Base-by-base conservation (phyloP, 2,113 vertebrate genomes). In the Pseudopipra pipra region DNA sequence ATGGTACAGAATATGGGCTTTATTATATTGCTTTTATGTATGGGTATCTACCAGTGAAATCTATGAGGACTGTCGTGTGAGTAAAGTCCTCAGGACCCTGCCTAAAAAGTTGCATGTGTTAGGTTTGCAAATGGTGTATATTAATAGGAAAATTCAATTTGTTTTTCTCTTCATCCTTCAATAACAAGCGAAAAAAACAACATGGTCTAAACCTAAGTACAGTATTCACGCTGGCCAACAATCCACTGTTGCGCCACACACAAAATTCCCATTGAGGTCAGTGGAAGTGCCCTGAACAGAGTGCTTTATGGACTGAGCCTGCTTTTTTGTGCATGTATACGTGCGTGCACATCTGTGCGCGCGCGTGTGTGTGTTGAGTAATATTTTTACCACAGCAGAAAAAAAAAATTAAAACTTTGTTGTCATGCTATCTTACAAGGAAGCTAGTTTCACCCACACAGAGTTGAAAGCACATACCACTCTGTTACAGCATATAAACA, bases 401-500 rank as follows among this genome's bases (percentile, higher is more conserved):
- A 82, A 95, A 51, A 63, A 66, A 43, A 33, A 63, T 49, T 51
- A 73, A 78, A 96, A 70, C 68, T 62, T 95, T 93, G 93, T 92
- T 90, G 84, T 96, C 73, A 87, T 86, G 77, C 77, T 95, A 95
- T 97, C 71, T 95, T 89, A 96, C 52, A 77, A 92, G 76, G 72
- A 94, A 95, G 91, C 92, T 94, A 22, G 82, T 76, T 94, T 96
- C 92, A 96, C 94, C 94, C 96, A 96, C 96, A 95, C 95, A 39
- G 92, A 97, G 93, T 96, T 97, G 95, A 97, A 97, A 96, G 96
- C 89, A n/a, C 89, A 96, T 92, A 96, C 93, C 91, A 91, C 92
- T 94, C 93, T 87, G 90, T 68, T 95, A 75, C 84, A 96, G 94
- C 92, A 92, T 82, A 95, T 73, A 96, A 97, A 83, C 56, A 97